A percentile compares a stretch with the other conserved stretches of the same genome.
Conservation (phyloP, 2,797 vertebrate genomes). For the Crenichthys baileyi region DNA sequence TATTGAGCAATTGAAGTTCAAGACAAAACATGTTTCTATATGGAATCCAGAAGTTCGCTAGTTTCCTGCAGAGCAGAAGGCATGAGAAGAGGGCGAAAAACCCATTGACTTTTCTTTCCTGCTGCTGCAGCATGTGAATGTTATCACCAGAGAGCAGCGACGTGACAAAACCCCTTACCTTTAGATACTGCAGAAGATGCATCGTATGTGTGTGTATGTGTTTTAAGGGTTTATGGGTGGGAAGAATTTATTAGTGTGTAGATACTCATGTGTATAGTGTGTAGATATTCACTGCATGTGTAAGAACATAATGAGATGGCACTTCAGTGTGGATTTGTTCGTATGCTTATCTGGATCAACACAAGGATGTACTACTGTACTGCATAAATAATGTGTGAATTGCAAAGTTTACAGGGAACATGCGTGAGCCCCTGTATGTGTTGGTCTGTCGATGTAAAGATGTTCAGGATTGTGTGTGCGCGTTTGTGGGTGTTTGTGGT, state of each 20-base stretch:
- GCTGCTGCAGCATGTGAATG: conserved; percentile 59
- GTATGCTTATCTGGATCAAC: not conserved
- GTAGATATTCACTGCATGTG: conserved; percentile 23
- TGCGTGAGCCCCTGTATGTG: not conserved
- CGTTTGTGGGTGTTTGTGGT: not conserved
- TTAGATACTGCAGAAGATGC: conserved; percentile 44
- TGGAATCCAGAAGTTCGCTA: conserved; percentile 34
- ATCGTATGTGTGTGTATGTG: not conserved
- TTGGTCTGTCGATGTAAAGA: not conserved
- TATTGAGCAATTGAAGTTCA: conserved; percentile 50
- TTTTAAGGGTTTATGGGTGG: not conserved
- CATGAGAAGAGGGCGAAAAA: not conserved
- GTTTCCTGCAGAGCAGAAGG: conserved; percentile 20
- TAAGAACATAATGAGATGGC: conserved; percentile 4
- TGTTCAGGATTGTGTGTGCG: not conserved
- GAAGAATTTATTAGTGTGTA: not conserved
- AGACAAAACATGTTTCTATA: conserved; percentile 40
- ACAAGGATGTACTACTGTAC: not conserved
- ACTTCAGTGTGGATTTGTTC: not conserved
- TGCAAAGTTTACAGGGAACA: conserved; percentile 4
- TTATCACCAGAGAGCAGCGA: conserved; percentile 65
- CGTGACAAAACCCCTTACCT: conserved; percentile 35
- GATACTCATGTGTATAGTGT: conserved; percentile 17
- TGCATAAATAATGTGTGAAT: conserved; percentile 4
- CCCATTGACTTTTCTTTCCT: conserved; percentile 54